Conservation (phyloP, 2,113 vertebrate species). For the Eretmochelys imbricata region DNA sequence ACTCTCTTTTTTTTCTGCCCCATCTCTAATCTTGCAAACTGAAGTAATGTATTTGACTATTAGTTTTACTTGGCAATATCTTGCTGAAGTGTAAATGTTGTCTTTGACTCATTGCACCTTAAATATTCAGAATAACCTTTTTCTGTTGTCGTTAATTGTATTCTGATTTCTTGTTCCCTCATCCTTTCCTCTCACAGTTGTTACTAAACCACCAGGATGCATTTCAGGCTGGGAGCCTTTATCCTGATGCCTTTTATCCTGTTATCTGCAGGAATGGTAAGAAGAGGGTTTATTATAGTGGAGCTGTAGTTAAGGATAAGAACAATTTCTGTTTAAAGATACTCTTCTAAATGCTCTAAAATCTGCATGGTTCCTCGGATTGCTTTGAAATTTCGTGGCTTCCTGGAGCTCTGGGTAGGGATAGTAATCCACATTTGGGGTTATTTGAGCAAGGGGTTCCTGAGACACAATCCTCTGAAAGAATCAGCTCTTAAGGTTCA, state of each 20-base stretch:
- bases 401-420: neutral
- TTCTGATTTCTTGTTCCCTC: slow-evolving; percentile 25
- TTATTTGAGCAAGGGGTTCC: neutral
- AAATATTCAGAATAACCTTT: neutral
- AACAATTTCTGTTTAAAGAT: neutral
- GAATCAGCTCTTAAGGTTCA: neutral
- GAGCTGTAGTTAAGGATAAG: rapidly evolving
- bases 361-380: neutral
- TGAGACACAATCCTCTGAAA: neutral
- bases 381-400: neutral
- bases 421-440: neutral
- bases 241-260: slow-evolving; percentile 83
- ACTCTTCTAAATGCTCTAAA: neutral
- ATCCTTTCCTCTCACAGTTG: slow-evolving; percentile 63
- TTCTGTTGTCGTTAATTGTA: neutral
- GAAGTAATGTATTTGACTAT: neutral
- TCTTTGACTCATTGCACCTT: neutral
- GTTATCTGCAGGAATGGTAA: slow-evolving; percentile 79
- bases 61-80: neutral
- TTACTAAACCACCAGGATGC: slow-evolving; percentile 80
- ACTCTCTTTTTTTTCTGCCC: neutral
- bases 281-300: neutral
- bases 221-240: slow-evolving; percentile 81
- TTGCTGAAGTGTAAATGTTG: neutral
- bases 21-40: neutral